phyloP scores from a whole-genome alignment of 1,140 invertebrate species.

The Pachyrhynchus sulphureomaculatus region DNA sequence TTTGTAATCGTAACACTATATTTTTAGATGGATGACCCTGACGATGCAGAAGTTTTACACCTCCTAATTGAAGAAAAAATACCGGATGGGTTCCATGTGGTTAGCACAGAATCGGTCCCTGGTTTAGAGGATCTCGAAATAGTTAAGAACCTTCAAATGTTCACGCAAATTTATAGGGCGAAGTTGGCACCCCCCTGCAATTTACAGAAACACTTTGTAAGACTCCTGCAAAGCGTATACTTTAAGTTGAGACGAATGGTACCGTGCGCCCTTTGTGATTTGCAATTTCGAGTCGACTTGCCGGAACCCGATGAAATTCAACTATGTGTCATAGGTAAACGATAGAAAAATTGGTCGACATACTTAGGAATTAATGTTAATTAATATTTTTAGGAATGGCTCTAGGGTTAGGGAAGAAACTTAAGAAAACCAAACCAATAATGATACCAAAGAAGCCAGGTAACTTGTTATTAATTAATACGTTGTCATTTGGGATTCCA shows the following conservation, averaged over 20 bases:
- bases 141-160: conserved; percentile 82
- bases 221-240: conserved; percentile 70
- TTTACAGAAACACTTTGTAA: conserved; percentile 61
- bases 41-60: conserved; percentile 79
- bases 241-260: conserved; percentile 83
- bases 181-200: conserved; percentile 67
- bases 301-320: conserved; percentile 91
- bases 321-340: conserved; percentile 67
- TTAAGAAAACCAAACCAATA: conserved; percentile 40
- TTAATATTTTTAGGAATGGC: conserved; percentile 62
- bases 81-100: conserved; percentile 79
- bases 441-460: conserved; percentile 7
- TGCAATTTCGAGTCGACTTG: conserved; percentile 77
- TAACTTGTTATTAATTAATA: no score
- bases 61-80: conserved; percentile 76
- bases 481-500: no score
- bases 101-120: conserved; percentile 80
- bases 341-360: no score
- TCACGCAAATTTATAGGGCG: conserved; percentile 78
- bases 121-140: conserved; percentile 69
- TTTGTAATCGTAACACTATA: not conserved
- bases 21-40: conserved; percentile 78
- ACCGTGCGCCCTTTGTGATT: conserved; percentile 77
- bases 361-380: no score
- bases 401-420: conserved; percentile 64